phyloP scores from a whole-genome alignment of 2,113 vertebrate genomes.

The Vulpes vulpes region DNA sequence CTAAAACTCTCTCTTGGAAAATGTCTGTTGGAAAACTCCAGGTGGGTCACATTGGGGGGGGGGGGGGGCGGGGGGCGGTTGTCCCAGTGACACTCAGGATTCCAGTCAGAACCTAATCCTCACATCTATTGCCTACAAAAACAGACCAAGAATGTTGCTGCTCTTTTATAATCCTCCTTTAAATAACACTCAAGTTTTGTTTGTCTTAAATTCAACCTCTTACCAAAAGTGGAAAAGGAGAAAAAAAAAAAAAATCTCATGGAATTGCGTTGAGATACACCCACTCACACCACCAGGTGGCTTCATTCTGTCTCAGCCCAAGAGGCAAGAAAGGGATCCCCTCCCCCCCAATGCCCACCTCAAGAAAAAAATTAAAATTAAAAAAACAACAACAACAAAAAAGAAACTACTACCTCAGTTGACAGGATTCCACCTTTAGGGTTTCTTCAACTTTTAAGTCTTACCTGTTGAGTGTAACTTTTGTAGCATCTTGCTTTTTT shows the following conservation, averaged over 20 bases:
- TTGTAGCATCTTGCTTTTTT: conserved; percentile 82
- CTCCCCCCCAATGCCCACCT: conserved; percentile 61
- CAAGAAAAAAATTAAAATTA: conserved; percentile 19
- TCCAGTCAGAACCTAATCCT: neutral
- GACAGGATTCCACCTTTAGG: conserved; percentile 86
- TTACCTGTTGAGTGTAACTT: conserved; percentile 83
- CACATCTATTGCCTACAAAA: neutral
- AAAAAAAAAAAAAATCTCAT: conserved; percentile 42
- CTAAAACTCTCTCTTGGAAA: neutral
- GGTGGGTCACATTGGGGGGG: neutral
- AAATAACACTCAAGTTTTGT: conserved; percentile 22
- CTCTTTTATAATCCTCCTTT: conserved; percentile 70
- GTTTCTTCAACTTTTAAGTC: conserved; percentile 84
- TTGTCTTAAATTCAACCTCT: conserved; percentile 68
- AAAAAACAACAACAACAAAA: neutral
- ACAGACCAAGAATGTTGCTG: conserved; percentile 75
- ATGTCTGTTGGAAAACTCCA: neutral
- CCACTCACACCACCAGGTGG: conserved; percentile 32
- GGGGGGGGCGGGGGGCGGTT: too few relatives aligned
- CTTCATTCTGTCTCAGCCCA: conserved; percentile 54
- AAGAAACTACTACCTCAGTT: conserved; percentile 90
- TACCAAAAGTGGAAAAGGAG: conserved; percentile 60
- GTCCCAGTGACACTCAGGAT: neutral
- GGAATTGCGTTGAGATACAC: neutral
- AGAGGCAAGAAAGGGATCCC: conserved; percentile 62